Conservation (phyloP, 2,888 invertebrate genomes). For the Dolomedes plantarius region DNA sequence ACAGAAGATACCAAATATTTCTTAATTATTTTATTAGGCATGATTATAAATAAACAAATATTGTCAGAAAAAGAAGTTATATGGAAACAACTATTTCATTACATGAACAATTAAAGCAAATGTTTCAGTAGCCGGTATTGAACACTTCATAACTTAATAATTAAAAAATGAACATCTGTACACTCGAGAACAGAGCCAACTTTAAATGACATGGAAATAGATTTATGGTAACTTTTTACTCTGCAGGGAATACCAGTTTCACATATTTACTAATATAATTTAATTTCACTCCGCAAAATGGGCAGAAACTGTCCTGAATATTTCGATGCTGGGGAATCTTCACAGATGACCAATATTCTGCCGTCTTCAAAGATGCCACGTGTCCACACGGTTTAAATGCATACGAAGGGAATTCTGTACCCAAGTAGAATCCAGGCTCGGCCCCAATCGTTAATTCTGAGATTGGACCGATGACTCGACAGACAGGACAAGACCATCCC, state of each 20-base stretch:
- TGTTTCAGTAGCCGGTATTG: too few relatives aligned
- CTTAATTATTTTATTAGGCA: too few relatives aligned
- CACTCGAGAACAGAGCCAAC: too few relatives aligned
- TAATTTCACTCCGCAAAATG: slow-evolving; percentile 45
- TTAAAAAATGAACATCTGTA: too few relatives aligned
- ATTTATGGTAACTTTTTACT: too few relatives aligned
- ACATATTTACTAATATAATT: slow-evolving; percentile 39
- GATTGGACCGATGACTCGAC: slow-evolving; percentile 83
- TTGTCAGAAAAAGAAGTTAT: too few relatives aligned
- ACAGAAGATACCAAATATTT: too few relatives aligned
- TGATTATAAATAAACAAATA: too few relatives aligned
- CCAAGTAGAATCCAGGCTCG: slow-evolving; percentile 98
- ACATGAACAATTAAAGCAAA: too few relatives aligned
- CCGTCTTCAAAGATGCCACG: slow-evolving; percentile 98
- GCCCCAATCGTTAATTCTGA: slow-evolving; percentile 97
- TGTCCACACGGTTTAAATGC: slow-evolving; percentile 99
- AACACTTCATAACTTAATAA: too few relatives aligned
- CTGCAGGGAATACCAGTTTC: neutral
- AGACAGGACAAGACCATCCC: slow-evolving; percentile 43
- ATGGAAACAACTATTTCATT: too few relatives aligned
- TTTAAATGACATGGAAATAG: too few relatives aligned
- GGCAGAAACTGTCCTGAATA: slow-evolving; percentile 28
- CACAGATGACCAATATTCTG: slow-evolving; percentile 85
- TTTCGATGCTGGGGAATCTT: slow-evolving; percentile 36
- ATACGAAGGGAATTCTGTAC: slow-evolving; percentile 92